Evolutionary conservation across 1,140 invertebrate genomes (phyloP).

Genomic region (Capitella teleta): DNA sequence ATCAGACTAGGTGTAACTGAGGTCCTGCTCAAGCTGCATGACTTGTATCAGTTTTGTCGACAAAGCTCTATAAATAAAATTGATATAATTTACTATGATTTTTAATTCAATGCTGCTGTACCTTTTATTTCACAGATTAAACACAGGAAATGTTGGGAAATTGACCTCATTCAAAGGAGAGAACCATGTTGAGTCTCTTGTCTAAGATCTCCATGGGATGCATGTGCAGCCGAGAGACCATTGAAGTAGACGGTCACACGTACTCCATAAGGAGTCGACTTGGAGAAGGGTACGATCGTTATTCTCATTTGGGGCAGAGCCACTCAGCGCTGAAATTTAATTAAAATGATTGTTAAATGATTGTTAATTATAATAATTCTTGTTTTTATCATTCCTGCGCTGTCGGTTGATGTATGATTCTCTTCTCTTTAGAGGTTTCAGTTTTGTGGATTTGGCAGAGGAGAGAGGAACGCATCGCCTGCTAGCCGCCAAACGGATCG

Average conservation of each 20-base stretch:
- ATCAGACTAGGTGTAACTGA: too few species aligned
- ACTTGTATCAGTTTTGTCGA: too few species aligned
- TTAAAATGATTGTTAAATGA: not conserved
- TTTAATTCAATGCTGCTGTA: too few species aligned
- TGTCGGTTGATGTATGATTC: constrained; percentile 3
- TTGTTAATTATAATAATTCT: not conserved
- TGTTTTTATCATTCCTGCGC: constrained; percentile 5
- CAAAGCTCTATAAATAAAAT: too few species aligned
- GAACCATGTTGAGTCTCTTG: too few species aligned
- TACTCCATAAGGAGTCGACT: constrained; percentile 60
- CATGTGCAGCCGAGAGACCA: constrained; percentile 61
- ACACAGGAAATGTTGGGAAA: too few species aligned
- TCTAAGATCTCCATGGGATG: constrained; percentile 62
- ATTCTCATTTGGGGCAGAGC: not conserved
- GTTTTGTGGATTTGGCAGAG: constrained; percentile 66
- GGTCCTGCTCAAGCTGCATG: too few species aligned
- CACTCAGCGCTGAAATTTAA: constrained; percentile 1
- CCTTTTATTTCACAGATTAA: too few species aligned
- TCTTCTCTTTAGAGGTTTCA: constrained; percentile 61
- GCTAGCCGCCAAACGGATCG: constrained; percentile 71
- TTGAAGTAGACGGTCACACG: constrained; percentile 57
- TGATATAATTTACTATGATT: too few species aligned
- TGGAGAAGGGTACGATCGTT: constrained; percentile 59
- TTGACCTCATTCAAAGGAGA: too few species aligned
- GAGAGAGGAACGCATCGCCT: constrained; percentile 56